phyloP scores from a whole-genome alignment of 2,888 invertebrate species.

The Chelonus formosanus region DNA sequence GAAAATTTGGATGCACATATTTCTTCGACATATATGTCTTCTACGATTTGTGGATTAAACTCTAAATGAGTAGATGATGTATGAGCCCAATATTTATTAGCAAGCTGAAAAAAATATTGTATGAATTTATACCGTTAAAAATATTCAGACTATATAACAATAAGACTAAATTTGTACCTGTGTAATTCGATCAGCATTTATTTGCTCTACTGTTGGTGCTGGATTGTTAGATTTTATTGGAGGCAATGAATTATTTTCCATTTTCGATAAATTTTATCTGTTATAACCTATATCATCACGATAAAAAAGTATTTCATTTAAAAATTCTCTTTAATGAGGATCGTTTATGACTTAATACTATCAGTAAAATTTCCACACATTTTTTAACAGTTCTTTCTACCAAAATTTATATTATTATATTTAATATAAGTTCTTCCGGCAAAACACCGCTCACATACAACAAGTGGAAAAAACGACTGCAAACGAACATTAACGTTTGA shows the following conservation, averaged over 20 bases:
- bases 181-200: slow-evolving; percentile 89
- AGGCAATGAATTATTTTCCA: slow-evolving; percentile 49
- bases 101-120: slow-evolving; percentile 72
- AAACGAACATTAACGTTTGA: too few species aligned
- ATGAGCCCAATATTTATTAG: slow-evolving; percentile 88
- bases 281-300: slow-evolving; percentile 1
- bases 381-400: too few species aligned
- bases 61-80: slow-evolving; percentile 69
- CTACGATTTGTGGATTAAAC: slow-evolving; percentile 82
- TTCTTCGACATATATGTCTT: slow-evolving; percentile 88
- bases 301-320: too few species aligned
- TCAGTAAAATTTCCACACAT: too few species aligned
- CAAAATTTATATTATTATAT: too few species aligned
- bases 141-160: slow-evolving; percentile 7
- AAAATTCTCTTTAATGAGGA: too few species aligned
- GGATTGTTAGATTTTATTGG: slow-evolving; percentile 65
- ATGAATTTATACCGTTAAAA: slow-evolving; percentile 30
- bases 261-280: slow-evolving; percentile 28
- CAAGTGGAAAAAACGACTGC: too few species aligned
- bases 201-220: slow-evolving; percentile 87
- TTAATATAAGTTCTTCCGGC: too few species aligned
- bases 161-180: slow-evolving; percentile 70
- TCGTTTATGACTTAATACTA: too few species aligned
- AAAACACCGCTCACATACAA: too few species aligned
- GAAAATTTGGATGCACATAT: slow-evolving; percentile 85